Conservation (phyloP, 2,797 vertebrate genomes). For the Poecilia picta region DNA sequence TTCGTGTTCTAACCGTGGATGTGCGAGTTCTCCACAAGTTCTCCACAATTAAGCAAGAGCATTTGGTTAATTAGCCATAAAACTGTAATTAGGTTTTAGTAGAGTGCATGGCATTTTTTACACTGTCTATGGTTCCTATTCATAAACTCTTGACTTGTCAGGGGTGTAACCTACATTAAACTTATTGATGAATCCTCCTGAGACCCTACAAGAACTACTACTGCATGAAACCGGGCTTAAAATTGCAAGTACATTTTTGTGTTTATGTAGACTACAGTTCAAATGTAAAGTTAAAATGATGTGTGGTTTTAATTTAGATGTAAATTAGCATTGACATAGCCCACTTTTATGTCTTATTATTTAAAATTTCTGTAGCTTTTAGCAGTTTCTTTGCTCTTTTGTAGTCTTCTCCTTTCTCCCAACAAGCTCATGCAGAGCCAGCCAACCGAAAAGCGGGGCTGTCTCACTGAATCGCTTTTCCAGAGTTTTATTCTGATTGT, state of each 20-base stretch:
- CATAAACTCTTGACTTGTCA: not conserved
- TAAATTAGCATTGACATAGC: conserved; percentile 11
- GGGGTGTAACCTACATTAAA: not conserved
- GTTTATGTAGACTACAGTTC: not conserved
- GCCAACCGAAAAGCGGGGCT: conserved; percentile 39
- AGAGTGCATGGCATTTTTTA: not conserved
- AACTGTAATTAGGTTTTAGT: not conserved
- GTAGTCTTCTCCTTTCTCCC: conserved; percentile 14
- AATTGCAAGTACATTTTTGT: not conserved
- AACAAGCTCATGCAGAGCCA: conserved; percentile 23
- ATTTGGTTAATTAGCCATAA: not conserved
- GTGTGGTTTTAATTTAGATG: not conserved
- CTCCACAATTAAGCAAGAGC: not conserved
- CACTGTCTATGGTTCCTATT: not conserved
- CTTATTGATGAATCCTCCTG: not conserved
- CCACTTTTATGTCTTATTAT: not conserved
- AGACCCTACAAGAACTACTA: not conserved
- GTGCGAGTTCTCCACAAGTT: not conserved
- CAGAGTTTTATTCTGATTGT: conserved; percentile 40
- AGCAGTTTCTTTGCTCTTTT: conserved; percentile 24
- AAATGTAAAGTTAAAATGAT: not conserved
- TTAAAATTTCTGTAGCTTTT: conserved; percentile 26
- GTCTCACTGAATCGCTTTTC: conserved; percentile 52
- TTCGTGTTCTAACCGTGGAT: not conserved
- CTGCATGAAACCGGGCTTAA: not conserved